Conservation (phyloP, 2,888 invertebrate species). For the Leptogaster cylindrica region DNA sequence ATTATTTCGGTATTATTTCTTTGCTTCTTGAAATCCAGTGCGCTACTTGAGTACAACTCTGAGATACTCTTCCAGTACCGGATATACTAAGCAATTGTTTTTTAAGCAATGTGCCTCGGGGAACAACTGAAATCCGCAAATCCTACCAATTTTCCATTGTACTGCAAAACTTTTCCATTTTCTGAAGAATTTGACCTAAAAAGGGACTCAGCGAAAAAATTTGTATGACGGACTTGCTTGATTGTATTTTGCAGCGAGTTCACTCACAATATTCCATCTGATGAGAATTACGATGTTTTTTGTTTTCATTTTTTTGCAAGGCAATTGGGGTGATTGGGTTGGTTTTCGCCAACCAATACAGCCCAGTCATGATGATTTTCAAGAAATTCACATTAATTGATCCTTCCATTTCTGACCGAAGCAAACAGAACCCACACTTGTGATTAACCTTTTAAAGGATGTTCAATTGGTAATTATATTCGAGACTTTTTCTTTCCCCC, state of each 20-base stretch:
- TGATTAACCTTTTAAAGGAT: too few species aligned
- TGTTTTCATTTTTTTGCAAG: background rate
- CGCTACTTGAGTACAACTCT: conserved; percentile 18
- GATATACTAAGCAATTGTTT: conserved; percentile 23
- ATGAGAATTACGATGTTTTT: conserved; percentile 21
- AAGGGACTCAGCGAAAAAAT: conserved; percentile 27
- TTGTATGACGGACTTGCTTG: too few species aligned
- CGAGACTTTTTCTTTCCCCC: conserved; percentile 64
- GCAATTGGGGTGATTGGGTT: too few species aligned
- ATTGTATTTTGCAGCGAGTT: too few species aligned
- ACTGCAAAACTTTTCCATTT: conserved; percentile 20
- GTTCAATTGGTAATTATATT: too few species aligned
- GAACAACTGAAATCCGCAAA: conserved; percentile 15
- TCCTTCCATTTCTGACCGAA: background rate
- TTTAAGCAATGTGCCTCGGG: conserved; percentile 2
- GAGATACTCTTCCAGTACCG: conserved; percentile 1
- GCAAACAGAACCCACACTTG: background rate
- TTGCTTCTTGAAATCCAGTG: conserved; percentile 16
- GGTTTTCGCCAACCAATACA: too few species aligned
- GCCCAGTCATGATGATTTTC: too few species aligned
- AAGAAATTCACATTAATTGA: background rate
- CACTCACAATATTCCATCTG: conserved; percentile 17
- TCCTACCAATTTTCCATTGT: conserved; percentile 32
- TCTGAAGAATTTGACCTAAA: conserved; percentile 19
- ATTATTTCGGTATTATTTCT: conserved; percentile 30